Percentiles rank a stretch among this genome's conserved stretches.
phyloP scores from a whole-genome alignment of 2,113 vertebrate genomes.

The Odontophorus gujanensis region DNA sequence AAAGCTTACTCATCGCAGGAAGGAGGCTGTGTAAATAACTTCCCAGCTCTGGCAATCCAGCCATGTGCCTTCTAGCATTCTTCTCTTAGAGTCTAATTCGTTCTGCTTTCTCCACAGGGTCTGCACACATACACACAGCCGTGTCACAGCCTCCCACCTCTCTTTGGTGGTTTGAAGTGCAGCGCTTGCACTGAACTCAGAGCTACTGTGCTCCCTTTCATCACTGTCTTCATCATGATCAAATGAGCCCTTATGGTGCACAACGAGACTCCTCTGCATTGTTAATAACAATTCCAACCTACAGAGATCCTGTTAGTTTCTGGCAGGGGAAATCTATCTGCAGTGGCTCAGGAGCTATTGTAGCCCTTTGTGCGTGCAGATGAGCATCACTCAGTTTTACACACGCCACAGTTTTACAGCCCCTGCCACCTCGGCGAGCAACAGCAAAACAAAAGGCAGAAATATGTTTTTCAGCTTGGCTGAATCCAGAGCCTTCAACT shows the following conservation, averaged over 20 bases:
- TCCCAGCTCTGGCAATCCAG: not conserved
- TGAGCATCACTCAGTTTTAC: slow-evolving; percentile 3
- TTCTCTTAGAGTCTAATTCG: slow-evolving; percentile 28
- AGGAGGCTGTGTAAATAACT: slow-evolving; percentile 29
- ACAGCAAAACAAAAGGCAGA: not conserved
- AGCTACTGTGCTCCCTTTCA: slow-evolving; percentile 1
- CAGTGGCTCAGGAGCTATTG: not conserved
- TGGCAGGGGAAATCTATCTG: slow-evolving; percentile 1
- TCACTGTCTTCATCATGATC: slow-evolving; percentile 4
- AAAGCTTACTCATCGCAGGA: slow-evolving; percentile 11
- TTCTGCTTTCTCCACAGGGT: not conserved
- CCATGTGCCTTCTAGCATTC: not conserved
- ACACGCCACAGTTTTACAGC: not conserved
- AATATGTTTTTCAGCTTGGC: not conserved
- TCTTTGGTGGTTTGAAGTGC: slow-evolving; percentile 9
- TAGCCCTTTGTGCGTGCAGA: not conserved
- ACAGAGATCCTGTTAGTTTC: not conserved
- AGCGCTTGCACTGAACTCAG: not conserved
- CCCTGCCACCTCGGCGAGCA: not conserved
- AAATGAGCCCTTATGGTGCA: not conserved
- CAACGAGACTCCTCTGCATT: not conserved
- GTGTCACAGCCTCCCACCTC: not conserved
- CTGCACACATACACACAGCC: not conserved
- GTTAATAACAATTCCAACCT: slow-evolving; percentile 13
- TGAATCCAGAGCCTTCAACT: not conserved